These are phyloP conservation scores for Petaurus breviceps DNA, from an alignment of 2,113 vertebrate genomes.

Conservation along the genomic window DNA sequence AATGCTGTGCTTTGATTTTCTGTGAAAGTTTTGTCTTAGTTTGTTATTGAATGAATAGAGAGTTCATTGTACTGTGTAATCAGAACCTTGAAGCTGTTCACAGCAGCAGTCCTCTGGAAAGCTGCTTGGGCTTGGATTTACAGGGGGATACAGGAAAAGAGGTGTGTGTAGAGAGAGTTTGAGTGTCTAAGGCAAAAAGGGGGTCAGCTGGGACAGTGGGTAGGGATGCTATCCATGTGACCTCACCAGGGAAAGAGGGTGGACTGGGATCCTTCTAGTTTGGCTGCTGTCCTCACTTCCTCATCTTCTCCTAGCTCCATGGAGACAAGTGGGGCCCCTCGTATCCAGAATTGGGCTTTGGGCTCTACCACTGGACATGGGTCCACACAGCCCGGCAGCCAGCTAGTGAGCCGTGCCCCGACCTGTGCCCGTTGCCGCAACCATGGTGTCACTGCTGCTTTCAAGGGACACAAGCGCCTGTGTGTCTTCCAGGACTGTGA, in stretches of 20 bases:
- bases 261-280: background rate
- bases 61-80: too few relatives aligned
- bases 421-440: conserved; percentile 82
- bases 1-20: too few relatives aligned
- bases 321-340: conserved; percentile 52
- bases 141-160: background rate
- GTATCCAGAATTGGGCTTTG: conserved; percentile 25
- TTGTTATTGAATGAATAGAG: too few relatives aligned
- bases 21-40: too few relatives aligned
- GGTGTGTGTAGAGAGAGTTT: background rate
- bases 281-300: background rate
- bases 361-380: conserved; percentile 36
- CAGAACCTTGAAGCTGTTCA: too few relatives aligned
- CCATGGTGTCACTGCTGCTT: conserved; percentile 72
- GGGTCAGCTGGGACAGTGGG: background rate
- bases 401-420: conserved; percentile 70
- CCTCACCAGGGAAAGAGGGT: too few relatives aligned
- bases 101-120: too few relatives aligned
- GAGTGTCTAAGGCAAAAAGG: background rate
- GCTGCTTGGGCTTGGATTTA: too few relatives aligned
- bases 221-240: background rate
- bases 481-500: conserved; percentile 80
- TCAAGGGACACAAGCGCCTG: conserved; percentile 81
- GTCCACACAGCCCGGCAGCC: conserved; percentile 24
- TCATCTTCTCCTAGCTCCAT: conserved; percentile 66